Percentiles rank a stretch among this genome's conserved stretches.
These are phyloP conservation scores for Zosterops lateralis DNA, from an alignment of 2,113 vertebrate genomes.

Conservation along the genomic window DNA sequence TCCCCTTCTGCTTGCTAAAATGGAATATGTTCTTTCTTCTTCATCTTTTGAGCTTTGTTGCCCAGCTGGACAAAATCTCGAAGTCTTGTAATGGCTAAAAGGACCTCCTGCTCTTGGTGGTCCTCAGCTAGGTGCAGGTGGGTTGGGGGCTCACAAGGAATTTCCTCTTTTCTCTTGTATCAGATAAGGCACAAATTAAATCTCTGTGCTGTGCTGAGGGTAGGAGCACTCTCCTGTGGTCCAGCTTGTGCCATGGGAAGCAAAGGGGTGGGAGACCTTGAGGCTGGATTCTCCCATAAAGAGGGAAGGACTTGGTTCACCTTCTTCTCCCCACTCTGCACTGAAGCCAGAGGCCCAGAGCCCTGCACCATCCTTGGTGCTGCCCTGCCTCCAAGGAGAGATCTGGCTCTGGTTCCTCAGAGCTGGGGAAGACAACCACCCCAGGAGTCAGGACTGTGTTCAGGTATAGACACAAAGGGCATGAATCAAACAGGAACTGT, in stretches of 20 bases:
- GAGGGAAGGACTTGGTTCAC: neutral
- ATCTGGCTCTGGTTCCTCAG: neutral
- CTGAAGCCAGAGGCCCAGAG: neutral
- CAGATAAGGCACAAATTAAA: neutral
- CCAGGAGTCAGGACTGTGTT: neutral
- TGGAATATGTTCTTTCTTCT: neutral
- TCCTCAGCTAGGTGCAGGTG: neutral
- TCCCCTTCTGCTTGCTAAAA: neutral
- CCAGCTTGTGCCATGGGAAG: neutral
- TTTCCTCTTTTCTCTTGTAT: neutral
- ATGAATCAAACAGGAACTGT: neutral
- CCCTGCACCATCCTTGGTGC: rapidly evolving
- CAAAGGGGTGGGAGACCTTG: neutral
- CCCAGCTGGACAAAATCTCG: neutral
- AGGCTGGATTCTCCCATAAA: neutral
- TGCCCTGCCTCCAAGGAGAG: neutral
- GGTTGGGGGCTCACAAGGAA: neutral
- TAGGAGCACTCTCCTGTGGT: neutral
- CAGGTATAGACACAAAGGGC: neutral
- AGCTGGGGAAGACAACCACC: neutral
- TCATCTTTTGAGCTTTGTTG: neutral
- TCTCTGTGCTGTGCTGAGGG: neutral
- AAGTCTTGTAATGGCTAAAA: neutral
- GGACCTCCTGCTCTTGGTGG: neutral
- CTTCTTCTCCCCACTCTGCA: neutral